These are phyloP conservation scores for Poeciliopsis turneri DNA, from an alignment of 2,797 vertebrate genomes.

Conservation along the genomic window DNA sequence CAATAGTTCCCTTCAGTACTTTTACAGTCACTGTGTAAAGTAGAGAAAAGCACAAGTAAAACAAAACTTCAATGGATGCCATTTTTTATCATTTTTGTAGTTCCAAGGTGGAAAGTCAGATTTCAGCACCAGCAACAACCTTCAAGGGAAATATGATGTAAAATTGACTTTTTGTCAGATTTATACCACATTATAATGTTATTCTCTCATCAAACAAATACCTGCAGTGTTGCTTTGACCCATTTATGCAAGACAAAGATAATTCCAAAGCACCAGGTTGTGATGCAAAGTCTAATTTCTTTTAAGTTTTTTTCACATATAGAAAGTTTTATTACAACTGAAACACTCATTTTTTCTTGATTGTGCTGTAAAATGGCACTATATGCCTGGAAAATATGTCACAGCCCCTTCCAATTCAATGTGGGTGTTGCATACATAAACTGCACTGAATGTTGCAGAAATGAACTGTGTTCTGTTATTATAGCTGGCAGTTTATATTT, in stretches of 20 bases:
- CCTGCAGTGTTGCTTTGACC: neutral
- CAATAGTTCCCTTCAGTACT: neutral
- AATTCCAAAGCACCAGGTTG: neutral
- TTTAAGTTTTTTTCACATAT: neutral
- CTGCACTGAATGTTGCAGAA: neutral
- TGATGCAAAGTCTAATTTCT: neutral
- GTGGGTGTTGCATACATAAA: neutral
- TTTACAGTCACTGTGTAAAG: neutral
- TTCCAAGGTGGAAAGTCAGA: neutral
- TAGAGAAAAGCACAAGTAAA: neutral
- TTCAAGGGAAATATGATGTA: neutral
- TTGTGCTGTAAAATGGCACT: no score
- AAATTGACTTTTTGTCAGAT: neutral
- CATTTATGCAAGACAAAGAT: neutral
- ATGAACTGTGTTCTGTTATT: neutral
- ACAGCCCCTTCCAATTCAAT: neutral
- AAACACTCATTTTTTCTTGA: neutral
- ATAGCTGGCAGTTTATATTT: neutral
- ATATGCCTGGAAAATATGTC: neutral
- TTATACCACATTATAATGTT: neutral
- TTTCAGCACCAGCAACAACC: neutral
- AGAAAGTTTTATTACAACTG: neutral
- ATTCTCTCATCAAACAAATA: neutral
- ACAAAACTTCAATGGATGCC: neutral
- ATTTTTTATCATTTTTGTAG: neutral